These are phyloP conservation scores for Metopia argyrocephala DNA, from an alignment of 2,888 invertebrate genomes.

Conservation along the genomic window DNA sequence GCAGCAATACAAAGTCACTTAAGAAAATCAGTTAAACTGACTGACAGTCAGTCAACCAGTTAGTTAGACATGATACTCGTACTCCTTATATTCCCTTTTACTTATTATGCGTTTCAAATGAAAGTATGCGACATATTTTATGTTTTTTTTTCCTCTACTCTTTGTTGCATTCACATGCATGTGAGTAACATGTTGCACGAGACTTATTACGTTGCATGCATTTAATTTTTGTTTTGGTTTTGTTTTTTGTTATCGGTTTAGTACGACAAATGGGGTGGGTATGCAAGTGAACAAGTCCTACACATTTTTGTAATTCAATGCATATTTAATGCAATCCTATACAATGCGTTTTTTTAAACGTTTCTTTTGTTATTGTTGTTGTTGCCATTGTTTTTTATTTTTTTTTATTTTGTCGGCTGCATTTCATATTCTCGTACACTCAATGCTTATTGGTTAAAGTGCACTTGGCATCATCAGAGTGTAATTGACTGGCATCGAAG, in stretches of 20 bases:
- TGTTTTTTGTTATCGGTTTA: neutral
- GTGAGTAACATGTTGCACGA: conserved; percentile 36
- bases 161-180: conserved; percentile 11
- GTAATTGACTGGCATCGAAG: conserved; percentile 50
- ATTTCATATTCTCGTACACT: conserved; percentile 5
- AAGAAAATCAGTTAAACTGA: conserved; percentile 42
- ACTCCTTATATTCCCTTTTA: neutral
- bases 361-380: neutral
- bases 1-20: conserved; percentile 15
- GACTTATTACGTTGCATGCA: conserved; percentile 30
- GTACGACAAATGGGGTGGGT: conserved; percentile 44
- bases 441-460: conserved; percentile 49
- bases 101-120: neutral
- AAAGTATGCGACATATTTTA: conserved; percentile 32
- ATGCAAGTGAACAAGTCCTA: conserved; percentile 22
- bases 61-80: neutral
- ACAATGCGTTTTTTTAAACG: conserved; percentile 16
- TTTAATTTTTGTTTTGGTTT: neutral
- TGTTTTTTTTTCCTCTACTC: neutral
- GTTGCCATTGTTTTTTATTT: neutral
- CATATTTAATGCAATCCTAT: conserved; percentile 43
- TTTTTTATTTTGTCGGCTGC: conserved; percentile 6
- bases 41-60: conserved; percentile 22
- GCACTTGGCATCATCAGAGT: conserved; percentile 47
- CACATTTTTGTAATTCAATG: conserved; percentile 56